A percentile compares a stretch with the other conserved stretches of the same genome.
Evolutionary conservation across 2,888 invertebrate species (phyloP).

Genomic region (Lepeophtheirus nordmannii): DNA sequence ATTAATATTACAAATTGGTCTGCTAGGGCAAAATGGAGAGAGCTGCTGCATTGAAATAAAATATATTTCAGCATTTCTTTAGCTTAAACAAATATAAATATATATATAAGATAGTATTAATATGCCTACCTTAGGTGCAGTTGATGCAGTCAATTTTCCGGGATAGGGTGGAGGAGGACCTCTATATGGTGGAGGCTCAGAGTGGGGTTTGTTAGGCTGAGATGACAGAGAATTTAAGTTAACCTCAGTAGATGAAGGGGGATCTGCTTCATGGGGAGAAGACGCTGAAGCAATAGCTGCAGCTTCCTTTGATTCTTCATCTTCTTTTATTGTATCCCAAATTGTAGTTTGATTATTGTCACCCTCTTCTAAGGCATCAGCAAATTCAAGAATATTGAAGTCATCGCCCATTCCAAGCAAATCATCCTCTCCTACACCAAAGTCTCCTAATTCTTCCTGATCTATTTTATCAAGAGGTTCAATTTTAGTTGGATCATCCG

Average conservation of each 20-base stretch:
- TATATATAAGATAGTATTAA: neutral
- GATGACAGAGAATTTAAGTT: slow-evolving; percentile 29
- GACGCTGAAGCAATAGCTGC: slow-evolving; percentile 25
- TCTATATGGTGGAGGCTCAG: slow-evolving; percentile 49
- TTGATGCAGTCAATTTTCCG: slow-evolving; percentile 35
- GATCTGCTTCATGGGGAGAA: slow-evolving; percentile 23
- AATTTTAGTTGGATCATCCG: neutral
- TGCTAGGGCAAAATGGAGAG: neutral
- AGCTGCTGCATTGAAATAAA: slow-evolving; percentile 1
- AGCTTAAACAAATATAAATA: neutral
- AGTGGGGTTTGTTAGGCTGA: neutral
- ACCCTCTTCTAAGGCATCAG: slow-evolving; percentile 72
- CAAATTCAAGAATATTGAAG: slow-evolving; percentile 88
- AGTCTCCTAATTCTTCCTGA: slow-evolving; percentile 47
- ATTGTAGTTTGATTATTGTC: slow-evolving; percentile 67
- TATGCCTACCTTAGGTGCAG: slow-evolving; percentile 3
- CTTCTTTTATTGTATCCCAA: slow-evolving; percentile 59
- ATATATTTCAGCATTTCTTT: neutral
- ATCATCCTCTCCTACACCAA: slow-evolving; percentile 72
- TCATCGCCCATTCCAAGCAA: slow-evolving; percentile 71
- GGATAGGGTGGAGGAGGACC: slow-evolving; percentile 55
- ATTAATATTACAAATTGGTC: slow-evolving; percentile 1
- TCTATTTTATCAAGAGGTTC: neutral
- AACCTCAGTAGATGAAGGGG: slow-evolving; percentile 26
- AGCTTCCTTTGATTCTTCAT: slow-evolving; percentile 54